Percentiles rank a stretch among this genome's conserved stretches.
phyloP scores from a whole-genome alignment of 2,797 vertebrate genomes.

The Hozukius guyotensis region DNA sequence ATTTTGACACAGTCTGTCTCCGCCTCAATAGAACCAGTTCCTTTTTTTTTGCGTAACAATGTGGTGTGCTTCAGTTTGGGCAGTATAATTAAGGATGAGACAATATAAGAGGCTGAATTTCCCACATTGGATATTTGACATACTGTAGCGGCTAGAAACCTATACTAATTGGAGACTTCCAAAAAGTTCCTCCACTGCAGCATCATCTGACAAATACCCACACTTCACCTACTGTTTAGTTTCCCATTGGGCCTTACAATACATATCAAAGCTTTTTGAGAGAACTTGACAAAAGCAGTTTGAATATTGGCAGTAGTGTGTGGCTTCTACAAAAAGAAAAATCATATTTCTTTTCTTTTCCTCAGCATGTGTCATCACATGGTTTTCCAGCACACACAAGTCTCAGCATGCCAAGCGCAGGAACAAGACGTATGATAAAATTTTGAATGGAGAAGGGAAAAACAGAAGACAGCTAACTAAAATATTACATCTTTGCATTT shows the following conservation, averaged over 20 bases:
- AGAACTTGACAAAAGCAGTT: neutral
- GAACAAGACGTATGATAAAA: neutral
- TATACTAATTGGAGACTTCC: conserved; percentile 27
- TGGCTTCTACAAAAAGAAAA: neutral
- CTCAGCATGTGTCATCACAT: neutral
- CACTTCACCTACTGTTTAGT: conserved; percentile 7
- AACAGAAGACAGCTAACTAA: neutral
- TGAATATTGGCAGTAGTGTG: neutral
- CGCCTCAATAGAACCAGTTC: conserved; percentile 1
- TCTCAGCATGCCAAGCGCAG: neutral
- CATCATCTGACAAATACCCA: neutral
- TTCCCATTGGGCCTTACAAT: neutral
- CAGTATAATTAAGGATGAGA: neutral
- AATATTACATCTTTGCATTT: neutral
- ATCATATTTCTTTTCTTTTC: neutral
- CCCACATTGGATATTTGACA: conserved; percentile 7
- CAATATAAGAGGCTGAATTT: neutral
- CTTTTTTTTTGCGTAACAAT: conserved; percentile 25
- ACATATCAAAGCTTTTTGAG: neutral
- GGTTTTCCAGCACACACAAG: neutral
- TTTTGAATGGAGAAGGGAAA: neutral
- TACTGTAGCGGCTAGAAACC: conserved; percentile 7
- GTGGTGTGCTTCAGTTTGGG: conserved; percentile 30
- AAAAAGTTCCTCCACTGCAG: conserved; percentile 1
- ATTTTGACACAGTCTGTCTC: conserved; percentile 45